Percentiles rank a stretch among this genome's conserved stretches.
Conservation (phyloP, 2,888 invertebrate species). For the Gastrophysa polygoni region DNA sequence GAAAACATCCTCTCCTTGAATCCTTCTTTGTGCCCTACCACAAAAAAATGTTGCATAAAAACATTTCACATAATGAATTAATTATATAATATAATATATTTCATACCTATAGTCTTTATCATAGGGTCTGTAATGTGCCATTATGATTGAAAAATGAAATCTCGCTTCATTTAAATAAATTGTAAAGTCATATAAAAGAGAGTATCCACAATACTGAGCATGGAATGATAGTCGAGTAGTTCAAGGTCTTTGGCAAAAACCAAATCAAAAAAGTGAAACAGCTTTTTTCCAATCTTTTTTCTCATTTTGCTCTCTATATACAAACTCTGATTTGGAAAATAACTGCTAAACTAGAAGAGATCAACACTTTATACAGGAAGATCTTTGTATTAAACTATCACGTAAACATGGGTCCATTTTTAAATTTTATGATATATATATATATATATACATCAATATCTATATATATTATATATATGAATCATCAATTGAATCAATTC, state of each 20-base stretch:
- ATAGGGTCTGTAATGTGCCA: slow-evolving; percentile 51
- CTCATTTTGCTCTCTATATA: no score
- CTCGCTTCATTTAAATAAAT: slow-evolving; percentile 40
- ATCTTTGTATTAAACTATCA: no score
- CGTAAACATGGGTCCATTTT: no score
- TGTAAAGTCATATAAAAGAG: slow-evolving; percentile 20
- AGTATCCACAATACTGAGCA: slow-evolving; percentile 5
- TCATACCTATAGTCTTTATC: slow-evolving; percentile 47
- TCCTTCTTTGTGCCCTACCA: slow-evolving; percentile 78
- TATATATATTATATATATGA: no score
- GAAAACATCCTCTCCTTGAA: slow-evolving; percentile 84
- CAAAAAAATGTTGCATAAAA: slow-evolving; percentile 30
- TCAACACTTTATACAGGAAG: neutral
- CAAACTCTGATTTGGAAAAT: neutral
- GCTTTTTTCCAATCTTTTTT: neutral
- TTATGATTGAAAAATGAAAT: slow-evolving; percentile 34
- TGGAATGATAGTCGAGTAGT: neutral
- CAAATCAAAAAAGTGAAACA: neutral
- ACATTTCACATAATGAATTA: slow-evolving; percentile 11
- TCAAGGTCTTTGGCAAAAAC: neutral
- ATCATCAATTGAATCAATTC: no score
- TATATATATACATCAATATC: no score
- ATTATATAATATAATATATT: neutral
- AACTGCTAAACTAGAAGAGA: neutral
- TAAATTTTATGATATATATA: no score